Percentiles rank a stretch among this genome's conserved stretches.
Conservation (phyloP, 2,797 vertebrate genomes). For the Pteropus rufus region DNA sequence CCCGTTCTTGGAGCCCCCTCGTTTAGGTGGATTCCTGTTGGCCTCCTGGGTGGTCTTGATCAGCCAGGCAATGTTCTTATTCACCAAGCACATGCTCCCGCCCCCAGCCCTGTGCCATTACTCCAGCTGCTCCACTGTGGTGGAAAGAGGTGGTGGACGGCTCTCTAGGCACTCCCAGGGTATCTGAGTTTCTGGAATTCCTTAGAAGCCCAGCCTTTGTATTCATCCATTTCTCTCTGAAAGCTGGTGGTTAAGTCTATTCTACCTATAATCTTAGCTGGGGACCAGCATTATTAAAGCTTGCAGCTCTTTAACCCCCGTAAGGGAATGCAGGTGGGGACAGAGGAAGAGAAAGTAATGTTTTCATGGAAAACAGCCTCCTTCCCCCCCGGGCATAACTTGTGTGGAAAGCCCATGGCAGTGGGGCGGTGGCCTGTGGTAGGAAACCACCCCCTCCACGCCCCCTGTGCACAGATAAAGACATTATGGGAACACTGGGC, state of each 20-base stretch:
- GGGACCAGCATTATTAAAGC: background rate
- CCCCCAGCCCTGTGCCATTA: fast-evolving
- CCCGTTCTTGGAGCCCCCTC: fast-evolving
- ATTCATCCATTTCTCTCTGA: background rate
- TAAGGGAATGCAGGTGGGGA: background rate
- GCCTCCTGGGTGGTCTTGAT: background rate
- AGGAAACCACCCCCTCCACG: background rate
- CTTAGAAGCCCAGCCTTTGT: background rate
- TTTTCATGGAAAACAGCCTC: background rate
- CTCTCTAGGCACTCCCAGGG: background rate
- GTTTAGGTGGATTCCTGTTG: background rate
- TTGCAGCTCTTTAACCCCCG: background rate
- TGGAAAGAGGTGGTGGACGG: background rate
- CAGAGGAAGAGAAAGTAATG: background rate
- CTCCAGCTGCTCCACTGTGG: no score
- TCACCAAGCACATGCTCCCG: background rate
- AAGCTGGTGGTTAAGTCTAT: background rate
- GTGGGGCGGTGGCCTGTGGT: background rate
- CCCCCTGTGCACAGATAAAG: background rate
- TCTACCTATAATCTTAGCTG: background rate
- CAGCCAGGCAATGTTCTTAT: fast-evolving
- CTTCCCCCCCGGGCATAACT: background rate
- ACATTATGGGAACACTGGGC: background rate
- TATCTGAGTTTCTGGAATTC: background rate
- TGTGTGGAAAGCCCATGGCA: background rate